A percentile compares a stretch with the other conserved stretches of the same genome.
Evolutionary conservation across 92 coral and sea anemone genomes (phyloP).

Genomic region (Zoanthus gigantus): DNA sequence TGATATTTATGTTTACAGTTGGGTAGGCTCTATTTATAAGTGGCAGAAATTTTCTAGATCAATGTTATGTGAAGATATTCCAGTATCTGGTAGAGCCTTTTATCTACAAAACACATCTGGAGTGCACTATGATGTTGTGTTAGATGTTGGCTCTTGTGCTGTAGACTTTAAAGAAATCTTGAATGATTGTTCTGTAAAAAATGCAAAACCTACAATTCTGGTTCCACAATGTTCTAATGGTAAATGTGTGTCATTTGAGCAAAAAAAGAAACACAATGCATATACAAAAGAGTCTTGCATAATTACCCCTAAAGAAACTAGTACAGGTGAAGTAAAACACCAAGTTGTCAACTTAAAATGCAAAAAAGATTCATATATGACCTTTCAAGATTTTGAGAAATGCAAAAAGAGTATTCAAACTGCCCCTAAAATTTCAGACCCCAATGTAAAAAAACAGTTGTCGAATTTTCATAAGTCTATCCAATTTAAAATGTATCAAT

Average conservation of each 20-base stretch:
- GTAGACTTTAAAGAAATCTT: slow-evolving; percentile 5
- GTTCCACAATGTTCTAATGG: slow-evolving; percentile 14
- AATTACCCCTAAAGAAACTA: slow-evolving; percentile 12
- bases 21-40: slow-evolving; percentile 40
- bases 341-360: slow-evolving; percentile 12
- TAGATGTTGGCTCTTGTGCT: not conserved
- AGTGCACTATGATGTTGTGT: slow-evolving; percentile 63
- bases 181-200: slow-evolving; percentile 12
- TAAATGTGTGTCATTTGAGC: slow-evolving; percentile 13
- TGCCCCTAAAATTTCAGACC: slow-evolving; percentile 14
- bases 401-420: slow-evolving; percentile 12
- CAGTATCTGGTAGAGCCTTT: slow-evolving; percentile 38
- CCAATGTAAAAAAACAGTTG: slow-evolving; percentile 8
- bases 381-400: slow-evolving; percentile 9
- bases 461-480: slow-evolving; percentile 43
- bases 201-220: slow-evolving; percentile 13
- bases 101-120: slow-evolving; percentile 59
- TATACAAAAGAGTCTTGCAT: slow-evolving; percentile 12
- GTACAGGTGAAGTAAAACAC: slow-evolving; percentile 14
- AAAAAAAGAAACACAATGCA: slow-evolving; percentile 12
- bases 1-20: slow-evolving; percentile 66
- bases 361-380: slow-evolving; percentile 8
- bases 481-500: slow-evolving; percentile 29
- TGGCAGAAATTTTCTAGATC: slow-evolving; percentile 65
- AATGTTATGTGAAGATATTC: slow-evolving; percentile 42